Evolutionary conservation across 2,888 invertebrate genomes (phyloP), one percentile per base, ranked within the genome.

Genomic region (Allacma fusca): DNA sequence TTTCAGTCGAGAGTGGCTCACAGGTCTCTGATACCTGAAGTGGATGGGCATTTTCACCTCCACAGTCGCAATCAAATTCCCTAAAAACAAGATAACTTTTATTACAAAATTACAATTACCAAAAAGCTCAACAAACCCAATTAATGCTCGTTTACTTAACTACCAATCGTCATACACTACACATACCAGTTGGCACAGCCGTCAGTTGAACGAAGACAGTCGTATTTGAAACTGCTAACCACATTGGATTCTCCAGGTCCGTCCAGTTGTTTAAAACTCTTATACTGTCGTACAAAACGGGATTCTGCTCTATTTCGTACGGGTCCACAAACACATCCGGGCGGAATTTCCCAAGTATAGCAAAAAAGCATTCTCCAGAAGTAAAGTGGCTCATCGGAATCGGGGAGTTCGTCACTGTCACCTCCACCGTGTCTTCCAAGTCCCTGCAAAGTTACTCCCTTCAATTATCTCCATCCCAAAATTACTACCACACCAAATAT

Each of bases 21-120:
- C 86, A 21, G 88, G 87, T 77, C 87, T 86, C 81, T 89, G 89
- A 82, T 89, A 89, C 40, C 89, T 84, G 76, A 88, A 85, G 85
- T 89, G 88, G 65, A 89, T 85, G 5, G 89, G 89, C 65, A 89
- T 75, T 75, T 75, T 80, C 5, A 83, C 75, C 26, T 80, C 78
- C 5, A 79, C 80, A 43, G 82, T 83, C 24, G 83, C 79, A 43
- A 83, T 82, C 67, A 83, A 67, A 57, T 83, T 83, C 13, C 83
- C 81, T 81, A 21, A 13, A 74, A 72, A n/a, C n/a, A n/a, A n/a
- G n/a, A n/a, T n/a, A n/a, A n/a, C n/a, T n/a, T n/a, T n/a, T n/a
- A n/a, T n/a, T n/a, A 57, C 19, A 16, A 57, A 19, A 19, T 21
- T 2, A 57, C 7, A 57, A 21, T 57, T 9, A 4, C 34, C 4